phyloP scores from a whole-genome alignment of 2,113 vertebrate genomes.

The Megaleporinus macrocephalus region DNA sequence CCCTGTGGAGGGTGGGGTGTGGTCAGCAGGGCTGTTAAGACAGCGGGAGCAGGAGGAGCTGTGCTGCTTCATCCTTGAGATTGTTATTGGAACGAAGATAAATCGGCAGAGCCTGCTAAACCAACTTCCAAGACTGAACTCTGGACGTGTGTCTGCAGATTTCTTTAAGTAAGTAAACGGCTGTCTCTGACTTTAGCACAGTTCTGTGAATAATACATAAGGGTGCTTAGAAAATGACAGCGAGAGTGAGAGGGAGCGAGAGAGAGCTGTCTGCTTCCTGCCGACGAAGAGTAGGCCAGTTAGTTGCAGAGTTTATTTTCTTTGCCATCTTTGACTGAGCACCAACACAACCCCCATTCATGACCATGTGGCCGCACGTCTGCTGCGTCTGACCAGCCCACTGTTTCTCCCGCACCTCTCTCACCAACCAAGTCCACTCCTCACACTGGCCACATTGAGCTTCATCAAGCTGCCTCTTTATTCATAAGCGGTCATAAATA shows the following conservation, averaged over 20 bases:
- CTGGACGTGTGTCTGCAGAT: too few relatives aligned
- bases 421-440: conserved; percentile 4
- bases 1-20: too few relatives aligned
- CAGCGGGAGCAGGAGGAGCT: too few relatives aligned
- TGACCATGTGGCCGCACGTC: conserved; percentile 21
- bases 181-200: too few relatives aligned
- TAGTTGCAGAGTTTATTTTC: conserved; percentile 37
- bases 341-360: conserved; percentile 55
- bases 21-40: too few relatives aligned
- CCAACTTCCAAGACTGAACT: too few relatives aligned
- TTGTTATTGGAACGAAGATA: too few relatives aligned
- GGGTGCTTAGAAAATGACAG: neutral
- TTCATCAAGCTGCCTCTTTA: conserved; percentile 42
- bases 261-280: too few relatives aligned
- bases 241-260: neutral
- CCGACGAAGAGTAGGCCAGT: conserved; percentile 1
- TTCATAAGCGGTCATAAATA: conserved; percentile 6
- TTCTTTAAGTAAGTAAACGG: too few relatives aligned
- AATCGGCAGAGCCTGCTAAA: too few relatives aligned
- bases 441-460: conserved; percentile 50
- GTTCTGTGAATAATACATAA: too few relatives aligned
- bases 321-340: conserved; percentile 42
- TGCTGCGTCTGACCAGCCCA: conserved; percentile 2
- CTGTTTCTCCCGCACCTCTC: conserved; percentile 20
- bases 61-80: too few relatives aligned